Evolutionary conservation across 1,140 invertebrate species (phyloP).

Genomic region (Episyrphus balteatus): DNA sequence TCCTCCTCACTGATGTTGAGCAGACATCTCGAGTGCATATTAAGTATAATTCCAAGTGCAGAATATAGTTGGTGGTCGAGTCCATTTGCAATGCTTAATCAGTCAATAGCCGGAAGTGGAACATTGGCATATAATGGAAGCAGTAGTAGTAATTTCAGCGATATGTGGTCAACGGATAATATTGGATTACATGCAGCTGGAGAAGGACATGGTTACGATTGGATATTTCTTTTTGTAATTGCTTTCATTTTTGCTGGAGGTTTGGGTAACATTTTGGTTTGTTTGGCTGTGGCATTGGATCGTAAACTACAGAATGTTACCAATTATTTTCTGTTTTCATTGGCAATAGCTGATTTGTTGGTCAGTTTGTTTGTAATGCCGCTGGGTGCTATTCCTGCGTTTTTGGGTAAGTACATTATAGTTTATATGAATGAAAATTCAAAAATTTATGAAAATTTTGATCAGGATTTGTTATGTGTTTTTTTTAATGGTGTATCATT

Average conservation of each 20-base stretch:
- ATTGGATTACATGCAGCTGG: constrained; percentile 16
- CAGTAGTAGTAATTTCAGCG: neutral
- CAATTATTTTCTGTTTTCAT: constrained; percentile 86
- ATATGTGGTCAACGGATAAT: constrained; percentile 12
- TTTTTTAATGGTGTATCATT: too few species aligned
- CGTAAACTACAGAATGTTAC: constrained; percentile 82
- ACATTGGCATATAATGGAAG: constrained; percentile 4
- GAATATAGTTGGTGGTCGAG: constrained; percentile 5
- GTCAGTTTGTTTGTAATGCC: constrained; percentile 88
- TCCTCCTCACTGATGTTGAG: neutral
- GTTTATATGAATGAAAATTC: neutral
- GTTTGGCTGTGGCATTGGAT: constrained; percentile 76
- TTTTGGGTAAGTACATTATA: constrained; percentile 57
- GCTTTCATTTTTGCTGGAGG: constrained; percentile 78
- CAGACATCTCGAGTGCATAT: neutral
- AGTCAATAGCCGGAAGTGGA: constrained; percentile 23
- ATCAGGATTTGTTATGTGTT: neutral
- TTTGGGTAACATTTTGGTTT: constrained; percentile 84
- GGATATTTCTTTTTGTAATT: constrained; percentile 65
- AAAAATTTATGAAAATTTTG: neutral
- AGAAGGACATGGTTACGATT: constrained; percentile 46
- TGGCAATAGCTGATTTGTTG: constrained; percentile 86
- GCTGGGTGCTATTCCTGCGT: constrained; percentile 71
- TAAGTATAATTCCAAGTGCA: neutral
- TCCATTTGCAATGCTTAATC: constrained; percentile 5